Evolutionary conservation across 1,140 invertebrate species (phyloP).

Genomic region (Pectinophora gossypiella): DNA sequence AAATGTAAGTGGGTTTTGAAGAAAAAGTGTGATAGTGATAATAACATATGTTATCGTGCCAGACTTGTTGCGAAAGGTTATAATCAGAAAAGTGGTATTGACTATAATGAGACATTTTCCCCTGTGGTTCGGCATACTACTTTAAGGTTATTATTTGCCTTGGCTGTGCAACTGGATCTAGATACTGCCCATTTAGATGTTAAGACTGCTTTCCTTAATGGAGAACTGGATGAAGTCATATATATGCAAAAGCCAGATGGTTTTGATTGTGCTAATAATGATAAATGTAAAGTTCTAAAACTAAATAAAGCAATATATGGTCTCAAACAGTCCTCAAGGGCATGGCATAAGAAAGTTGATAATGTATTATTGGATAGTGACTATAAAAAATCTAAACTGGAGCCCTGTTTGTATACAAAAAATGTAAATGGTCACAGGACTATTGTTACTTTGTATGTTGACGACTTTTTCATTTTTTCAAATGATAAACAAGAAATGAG

Average conservation of each 20-base stretch:
- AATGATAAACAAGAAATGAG: constrained; percentile 16
- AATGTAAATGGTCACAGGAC: constrained; percentile 16
- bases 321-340: constrained; percentile 8
- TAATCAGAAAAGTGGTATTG: constrained; percentile 14
- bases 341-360: constrained; percentile 9
- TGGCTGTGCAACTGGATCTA: constrained; percentile 3
- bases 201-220: constrained; percentile 9
- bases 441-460: constrained; percentile 37
- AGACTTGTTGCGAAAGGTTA: constrained; percentile 65
- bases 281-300: neutral
- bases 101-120: constrained; percentile 33
- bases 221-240: constrained; percentile 4
- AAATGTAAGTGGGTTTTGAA: constrained; percentile 55
- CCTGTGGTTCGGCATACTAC: constrained; percentile 41
- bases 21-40: constrained; percentile 34
- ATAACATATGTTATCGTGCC: constrained; percentile 48
- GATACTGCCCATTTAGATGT: constrained; percentile 7
- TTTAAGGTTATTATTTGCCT: constrained; percentile 29
- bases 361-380: constrained; percentile 4
- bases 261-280: neutral
- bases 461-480: constrained; percentile 40
- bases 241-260: constrained; percentile 9
- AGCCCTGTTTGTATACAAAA: constrained; percentile 31
- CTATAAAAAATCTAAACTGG: constrained; percentile 20
- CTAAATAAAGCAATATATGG: constrained; percentile 6